phyloP scores from a whole-genome alignment of 2,113 vertebrate species.

The Typhlomys cinereus region DNA sequence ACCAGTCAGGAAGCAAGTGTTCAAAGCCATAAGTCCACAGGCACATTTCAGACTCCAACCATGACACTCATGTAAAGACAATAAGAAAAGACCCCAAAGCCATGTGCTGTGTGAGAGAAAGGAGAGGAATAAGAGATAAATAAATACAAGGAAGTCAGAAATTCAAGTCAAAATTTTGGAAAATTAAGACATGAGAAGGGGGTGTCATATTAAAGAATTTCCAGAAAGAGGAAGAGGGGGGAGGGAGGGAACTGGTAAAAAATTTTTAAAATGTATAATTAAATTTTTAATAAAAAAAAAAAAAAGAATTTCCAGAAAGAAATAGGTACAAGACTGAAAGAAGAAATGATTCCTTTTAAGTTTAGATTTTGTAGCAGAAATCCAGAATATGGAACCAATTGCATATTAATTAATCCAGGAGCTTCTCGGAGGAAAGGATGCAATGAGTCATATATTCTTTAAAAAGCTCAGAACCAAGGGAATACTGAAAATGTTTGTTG shows the following conservation, averaged over 20 bases:
- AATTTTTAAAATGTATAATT: no score
- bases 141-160: neutral
- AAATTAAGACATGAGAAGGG: neutral
- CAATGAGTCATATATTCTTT: neutral
- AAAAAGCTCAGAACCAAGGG: neutral
- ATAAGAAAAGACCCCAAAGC: neutral
- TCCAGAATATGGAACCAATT: conserved; percentile 11
- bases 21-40: neutral
- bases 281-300: no score
- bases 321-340: neutral
- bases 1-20: neutral
- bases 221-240: no score
- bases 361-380: neutral
- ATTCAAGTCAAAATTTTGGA: conserved; percentile 7
- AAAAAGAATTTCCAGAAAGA: neutral
- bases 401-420: neutral
- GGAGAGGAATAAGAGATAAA: neutral
- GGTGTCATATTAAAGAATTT: neutral
- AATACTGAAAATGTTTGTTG: neutral
- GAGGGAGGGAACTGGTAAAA: no score
- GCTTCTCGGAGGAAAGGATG: neutral
- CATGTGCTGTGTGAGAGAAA: neutral
- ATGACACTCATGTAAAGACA: neutral
- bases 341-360: neutral
- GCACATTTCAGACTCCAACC: neutral